Conservation (phyloP, 2,797 vertebrate genomes). For the Acanthurus lineatus region DNA sequence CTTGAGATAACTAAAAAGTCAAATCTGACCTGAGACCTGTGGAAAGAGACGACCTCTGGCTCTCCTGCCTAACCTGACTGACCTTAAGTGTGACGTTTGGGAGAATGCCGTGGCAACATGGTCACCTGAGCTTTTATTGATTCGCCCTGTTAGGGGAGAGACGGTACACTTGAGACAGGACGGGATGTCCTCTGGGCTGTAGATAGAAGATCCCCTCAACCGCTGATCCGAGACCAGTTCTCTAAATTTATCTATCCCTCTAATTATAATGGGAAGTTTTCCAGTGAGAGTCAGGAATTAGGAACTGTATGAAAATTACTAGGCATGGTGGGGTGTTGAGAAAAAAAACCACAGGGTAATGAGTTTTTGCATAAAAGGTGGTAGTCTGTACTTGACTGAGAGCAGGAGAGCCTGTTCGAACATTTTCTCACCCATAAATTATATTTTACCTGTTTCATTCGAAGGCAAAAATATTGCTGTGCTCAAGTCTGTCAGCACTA, state of each 20-base stretch:
- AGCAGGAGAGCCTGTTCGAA: background rate
- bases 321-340: background rate
- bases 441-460: background rate
- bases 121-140: conserved; percentile 71
- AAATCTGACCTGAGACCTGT: conserved; percentile 34
- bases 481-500: background rate
- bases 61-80: conserved; percentile 47
- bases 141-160: conserved; percentile 41
- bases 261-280: background rate
- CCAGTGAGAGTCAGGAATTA: background rate
- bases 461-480: background rate
- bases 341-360: background rate
- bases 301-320: conserved; percentile 24
- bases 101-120: conserved; percentile 55
- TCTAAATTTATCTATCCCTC: conserved; percentile 13
- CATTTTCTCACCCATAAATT: background rate
- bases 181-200: conserved; percentile 28
- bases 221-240: conserved; percentile 13
- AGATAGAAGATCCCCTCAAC: conserved; percentile 28
- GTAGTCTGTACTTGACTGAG: background rate
- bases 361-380: background rate
- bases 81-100: conserved; percentile 68
- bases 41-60: conserved; percentile 4
- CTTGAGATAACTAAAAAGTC: conserved; percentile 12
- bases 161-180: conserved; percentile 48